Percentiles rank a stretch among this genome's conserved stretches.
Conservation (phyloP, 2,888 invertebrate species). For the Plagodis dolabraria region DNA sequence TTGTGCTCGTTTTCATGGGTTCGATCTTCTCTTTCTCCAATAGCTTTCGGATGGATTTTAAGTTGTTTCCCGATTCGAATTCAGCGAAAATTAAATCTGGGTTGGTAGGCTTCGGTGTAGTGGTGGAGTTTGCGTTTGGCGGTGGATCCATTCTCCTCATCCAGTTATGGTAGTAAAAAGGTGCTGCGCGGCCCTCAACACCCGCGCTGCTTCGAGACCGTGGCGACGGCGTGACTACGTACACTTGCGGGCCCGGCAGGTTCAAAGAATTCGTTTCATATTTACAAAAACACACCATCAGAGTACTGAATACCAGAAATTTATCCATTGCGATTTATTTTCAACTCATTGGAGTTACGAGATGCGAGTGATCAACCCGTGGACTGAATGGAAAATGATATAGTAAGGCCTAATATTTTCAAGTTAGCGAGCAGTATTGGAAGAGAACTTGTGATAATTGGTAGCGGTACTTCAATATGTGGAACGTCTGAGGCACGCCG, state of each 20-base stretch:
- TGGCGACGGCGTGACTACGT: constrained; percentile 74
- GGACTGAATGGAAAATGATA: constrained; percentile 66
- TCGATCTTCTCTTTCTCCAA: constrained; percentile 65
- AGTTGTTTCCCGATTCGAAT: constrained; percentile 67
- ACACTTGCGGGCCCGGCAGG: constrained; percentile 70
- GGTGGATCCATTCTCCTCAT: constrained; percentile 71
- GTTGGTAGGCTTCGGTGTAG: constrained; percentile 58
- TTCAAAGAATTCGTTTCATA: constrained; percentile 50
- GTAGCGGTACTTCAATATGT: constrained; percentile 78
- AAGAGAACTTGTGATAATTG: constrained; percentile 77
- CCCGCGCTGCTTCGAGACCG: constrained; percentile 46
- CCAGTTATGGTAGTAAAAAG: constrained; percentile 79
- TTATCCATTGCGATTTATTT: constrained; percentile 59
- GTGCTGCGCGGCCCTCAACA: constrained; percentile 60
- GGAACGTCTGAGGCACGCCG: constrained; percentile 70
- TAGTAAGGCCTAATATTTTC: constrained; percentile 52
- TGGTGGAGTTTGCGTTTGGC: constrained; percentile 47
- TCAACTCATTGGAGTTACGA: constrained; percentile 49
- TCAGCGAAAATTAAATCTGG: constrained; percentile 80
- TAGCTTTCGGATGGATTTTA: constrained; percentile 73
- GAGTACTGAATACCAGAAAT: constrained; percentile 44
- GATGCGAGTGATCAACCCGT: constrained; percentile 56
- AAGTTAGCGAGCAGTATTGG: constrained; percentile 45
- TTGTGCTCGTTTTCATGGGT: constrained; percentile 43
- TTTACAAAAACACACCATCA: constrained; percentile 55